Percentiles rank a stretch among this genome's conserved stretches.
Conservation (phyloP, 2,888 invertebrate species). For the Pheosia tremula region DNA sequence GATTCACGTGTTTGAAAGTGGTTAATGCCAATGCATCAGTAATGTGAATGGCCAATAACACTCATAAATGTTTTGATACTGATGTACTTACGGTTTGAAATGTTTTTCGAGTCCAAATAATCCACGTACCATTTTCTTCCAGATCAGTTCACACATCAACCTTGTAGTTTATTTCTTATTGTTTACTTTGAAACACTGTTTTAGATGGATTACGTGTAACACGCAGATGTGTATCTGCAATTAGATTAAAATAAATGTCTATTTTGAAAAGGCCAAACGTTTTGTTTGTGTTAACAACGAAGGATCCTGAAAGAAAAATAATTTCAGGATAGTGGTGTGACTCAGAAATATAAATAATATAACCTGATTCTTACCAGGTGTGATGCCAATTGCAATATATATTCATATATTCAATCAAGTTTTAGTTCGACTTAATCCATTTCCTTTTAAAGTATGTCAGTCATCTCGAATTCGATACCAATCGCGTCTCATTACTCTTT, state of each 20-base stretch:
- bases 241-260: background rate
- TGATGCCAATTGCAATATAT: background rate
- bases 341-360: too few relatives aligned
- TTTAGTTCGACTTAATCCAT: constrained; percentile 36
- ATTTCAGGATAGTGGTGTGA: too few relatives aligned
- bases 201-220: constrained; percentile 5
- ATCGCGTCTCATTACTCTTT: constrained; percentile 62
- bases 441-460: constrained; percentile 45
- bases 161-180: constrained; percentile 11
- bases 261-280: background rate
- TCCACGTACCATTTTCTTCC: background rate
- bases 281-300: background rate
- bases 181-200: constrained; percentile 5
- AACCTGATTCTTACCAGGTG: too few relatives aligned
- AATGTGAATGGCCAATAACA: too few relatives aligned
- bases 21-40: too few relatives aligned
- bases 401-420: constrained; percentile 5
- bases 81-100: background rate
- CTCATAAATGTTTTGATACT: background rate
- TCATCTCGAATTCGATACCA: constrained; percentile 47
- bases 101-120: too few relatives aligned
- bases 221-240: constrained; percentile 5
- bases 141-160: background rate
- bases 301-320: background rate
- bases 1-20: too few relatives aligned